Conservation (phyloP, 2,113 vertebrate genomes). For the Zapornia atra region DNA sequence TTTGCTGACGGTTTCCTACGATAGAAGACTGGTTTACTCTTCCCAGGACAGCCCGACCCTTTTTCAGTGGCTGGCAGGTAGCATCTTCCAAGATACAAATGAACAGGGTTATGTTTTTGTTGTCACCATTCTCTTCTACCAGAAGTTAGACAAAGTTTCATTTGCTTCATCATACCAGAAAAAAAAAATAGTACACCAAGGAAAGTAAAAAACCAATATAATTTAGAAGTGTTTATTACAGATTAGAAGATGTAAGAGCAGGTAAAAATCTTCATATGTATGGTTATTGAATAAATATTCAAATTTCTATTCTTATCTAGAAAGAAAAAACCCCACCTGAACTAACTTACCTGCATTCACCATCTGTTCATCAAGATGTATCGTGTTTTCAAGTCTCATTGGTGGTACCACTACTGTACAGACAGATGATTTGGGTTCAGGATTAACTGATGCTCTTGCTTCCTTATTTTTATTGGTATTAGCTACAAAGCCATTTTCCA, state of each 20-base stretch:
- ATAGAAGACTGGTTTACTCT: constrained; percentile 83
- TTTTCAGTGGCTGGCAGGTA: constrained; percentile 82
- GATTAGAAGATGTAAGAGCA: not conserved
- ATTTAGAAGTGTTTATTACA: not conserved
- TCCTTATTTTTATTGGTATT: constrained; percentile 82
- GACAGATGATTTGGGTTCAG: constrained; percentile 85
- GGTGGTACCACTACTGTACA: constrained; percentile 92
- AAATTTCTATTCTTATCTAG: not conserved
- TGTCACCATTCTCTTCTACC: not conserved
- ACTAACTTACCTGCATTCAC: constrained; percentile 81
- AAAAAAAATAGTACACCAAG: not conserved
- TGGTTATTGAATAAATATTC: not conserved
- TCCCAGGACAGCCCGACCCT: constrained; percentile 82
- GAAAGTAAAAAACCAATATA: not conserved
- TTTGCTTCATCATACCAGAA: not conserved
- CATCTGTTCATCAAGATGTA: constrained; percentile 76
- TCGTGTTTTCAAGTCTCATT: constrained; percentile 85
- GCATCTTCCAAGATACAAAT: constrained; percentile 74
- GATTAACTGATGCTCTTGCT: constrained; percentile 71
- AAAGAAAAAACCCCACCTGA: not conserved
- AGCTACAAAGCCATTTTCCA: constrained; percentile 84
- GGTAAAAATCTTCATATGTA: not conserved
- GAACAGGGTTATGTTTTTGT: not conserved
- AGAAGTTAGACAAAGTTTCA: not conserved
- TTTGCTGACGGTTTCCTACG: constrained; percentile 86